Evolutionary conservation across 2,797 vertebrate species (phyloP).

Genomic region (Glossophaga mutica): DNA sequence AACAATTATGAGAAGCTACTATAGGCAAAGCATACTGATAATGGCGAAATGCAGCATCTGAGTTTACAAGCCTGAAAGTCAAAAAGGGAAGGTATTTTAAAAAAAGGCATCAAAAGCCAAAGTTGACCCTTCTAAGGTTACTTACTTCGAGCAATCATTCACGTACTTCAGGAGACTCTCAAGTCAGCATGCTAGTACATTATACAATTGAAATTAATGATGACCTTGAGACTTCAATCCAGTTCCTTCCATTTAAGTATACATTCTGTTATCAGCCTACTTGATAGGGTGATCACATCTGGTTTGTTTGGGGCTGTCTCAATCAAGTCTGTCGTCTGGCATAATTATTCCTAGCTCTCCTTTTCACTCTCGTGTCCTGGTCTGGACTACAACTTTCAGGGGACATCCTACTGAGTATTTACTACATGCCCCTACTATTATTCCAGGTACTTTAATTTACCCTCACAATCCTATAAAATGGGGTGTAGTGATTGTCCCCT

Average conservation of each 20-base stretch:
- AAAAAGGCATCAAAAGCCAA: neutral
- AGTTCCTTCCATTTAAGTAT: neutral
- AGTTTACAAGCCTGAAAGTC: neutral
- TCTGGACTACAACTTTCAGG: neutral
- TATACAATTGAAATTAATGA: neutral
- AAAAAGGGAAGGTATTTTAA: neutral
- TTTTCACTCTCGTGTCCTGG: neutral
- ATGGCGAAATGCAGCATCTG: neutral
- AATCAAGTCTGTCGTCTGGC: neutral
- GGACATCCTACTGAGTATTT: neutral
- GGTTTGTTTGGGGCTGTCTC: neutral
- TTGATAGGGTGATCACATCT: neutral
- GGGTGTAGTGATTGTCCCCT: neutral
- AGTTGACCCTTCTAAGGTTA: neutral
- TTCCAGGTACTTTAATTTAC: neutral
- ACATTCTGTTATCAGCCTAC: neutral
- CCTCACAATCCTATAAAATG: neutral
- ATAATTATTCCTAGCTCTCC: slow-evolving; percentile 9
- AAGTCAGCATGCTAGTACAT: neutral
- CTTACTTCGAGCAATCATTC: neutral
- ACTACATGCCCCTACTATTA: neutral
- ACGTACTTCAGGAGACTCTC: neutral
- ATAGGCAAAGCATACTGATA: neutral
- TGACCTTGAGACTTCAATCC: neutral
- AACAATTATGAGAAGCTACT: neutral